Base-by-base conservation (phyloP, 2,888 invertebrate genomes). In the Pediacus dermestoides region DNA sequence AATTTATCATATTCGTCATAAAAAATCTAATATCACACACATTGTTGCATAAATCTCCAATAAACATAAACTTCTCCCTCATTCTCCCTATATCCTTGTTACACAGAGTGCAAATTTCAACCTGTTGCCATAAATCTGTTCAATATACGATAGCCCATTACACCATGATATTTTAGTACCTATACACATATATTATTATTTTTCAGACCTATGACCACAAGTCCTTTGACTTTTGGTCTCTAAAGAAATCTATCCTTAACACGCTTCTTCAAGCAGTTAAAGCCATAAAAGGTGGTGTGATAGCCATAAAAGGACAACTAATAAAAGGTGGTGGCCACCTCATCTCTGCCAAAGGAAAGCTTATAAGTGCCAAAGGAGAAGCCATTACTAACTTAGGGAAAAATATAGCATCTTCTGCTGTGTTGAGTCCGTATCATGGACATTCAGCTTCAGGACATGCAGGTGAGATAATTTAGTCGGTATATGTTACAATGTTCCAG, bases 181-280 rank as follows among this genome's bases (percentile, higher is more conserved):
- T 4, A 28, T 13, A 3, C 7, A 13, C 3, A 28, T 28, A 7
- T 4, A 13, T 11, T 13, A 9, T 13, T 12, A 12, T 40, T 26
- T 58, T 58, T 13, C 48, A 60, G 61, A 42, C 46, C 15, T 53
- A 63, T 45, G 60, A 58, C 25, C 54, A 60, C 15, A 63, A 64
- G 44, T 51, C 55, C 2, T 60, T 64, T 40, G 66, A 69, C 36
- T 61, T 62, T 16, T 86, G 82, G 82, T 79, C 82, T 11, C 72
- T 89, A 57, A 89, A 89, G 69, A 87, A 86, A 61, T 85, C 87
- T 0, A 84, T 90, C 42, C 70, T 89, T 9, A 82, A 82, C 66
- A 88, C 89, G 2, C 74, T 91, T 6, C 78, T 90, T 61, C 88
- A 90, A 76, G 89, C 90, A 0, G 83, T 88, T 1, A 90, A 90